phyloP scores from a whole-genome alignment of 2,888 invertebrate genomes.

The Drymonia ruficornis region DNA sequence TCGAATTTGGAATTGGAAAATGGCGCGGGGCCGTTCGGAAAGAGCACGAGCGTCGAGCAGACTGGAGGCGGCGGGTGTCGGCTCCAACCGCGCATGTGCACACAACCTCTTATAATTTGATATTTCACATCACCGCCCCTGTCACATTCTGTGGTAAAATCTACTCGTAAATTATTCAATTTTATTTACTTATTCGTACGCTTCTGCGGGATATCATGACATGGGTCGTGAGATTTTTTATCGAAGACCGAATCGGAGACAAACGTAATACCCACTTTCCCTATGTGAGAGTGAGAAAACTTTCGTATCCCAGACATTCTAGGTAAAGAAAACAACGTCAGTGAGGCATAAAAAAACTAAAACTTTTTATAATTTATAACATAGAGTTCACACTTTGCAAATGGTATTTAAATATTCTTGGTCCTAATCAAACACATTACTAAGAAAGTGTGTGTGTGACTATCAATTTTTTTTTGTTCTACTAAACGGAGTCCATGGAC shows the following conservation, averaged over 20 bases:
- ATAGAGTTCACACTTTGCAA: no score
- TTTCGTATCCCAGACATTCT: no score
- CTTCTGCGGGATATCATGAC: constrained; percentile 56
- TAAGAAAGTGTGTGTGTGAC: no score
- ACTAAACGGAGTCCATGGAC: no score
- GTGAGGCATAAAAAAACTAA: no score
- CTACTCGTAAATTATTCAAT: constrained; percentile 79
- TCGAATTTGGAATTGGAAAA: constrained; percentile 53
- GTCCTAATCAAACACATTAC: no score
- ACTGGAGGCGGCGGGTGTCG: constrained; percentile 64
- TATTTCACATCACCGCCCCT: constrained; percentile 79
- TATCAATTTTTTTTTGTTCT: no score
- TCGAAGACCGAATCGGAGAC: constrained; percentile 17
- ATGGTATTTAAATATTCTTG: no score
- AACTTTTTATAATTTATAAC: no score
- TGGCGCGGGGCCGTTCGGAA: constrained; percentile 63
- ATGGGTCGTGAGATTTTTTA: constrained; percentile 50
- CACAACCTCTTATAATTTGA: constrained; percentile 77
- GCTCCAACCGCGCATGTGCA: constrained; percentile 68
- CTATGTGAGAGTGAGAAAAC: neutral
- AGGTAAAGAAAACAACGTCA: no score
- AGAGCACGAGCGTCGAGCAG: constrained; percentile 64
- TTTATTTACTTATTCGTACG: constrained; percentile 72
- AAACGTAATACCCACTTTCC: neutral
- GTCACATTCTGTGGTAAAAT: constrained; percentile 78